Evolutionary conservation across 2,113 vertebrate species (phyloP), one percentile per base, ranked within the genome.

Genomic region (Semicossyphus pulcher): DNA sequence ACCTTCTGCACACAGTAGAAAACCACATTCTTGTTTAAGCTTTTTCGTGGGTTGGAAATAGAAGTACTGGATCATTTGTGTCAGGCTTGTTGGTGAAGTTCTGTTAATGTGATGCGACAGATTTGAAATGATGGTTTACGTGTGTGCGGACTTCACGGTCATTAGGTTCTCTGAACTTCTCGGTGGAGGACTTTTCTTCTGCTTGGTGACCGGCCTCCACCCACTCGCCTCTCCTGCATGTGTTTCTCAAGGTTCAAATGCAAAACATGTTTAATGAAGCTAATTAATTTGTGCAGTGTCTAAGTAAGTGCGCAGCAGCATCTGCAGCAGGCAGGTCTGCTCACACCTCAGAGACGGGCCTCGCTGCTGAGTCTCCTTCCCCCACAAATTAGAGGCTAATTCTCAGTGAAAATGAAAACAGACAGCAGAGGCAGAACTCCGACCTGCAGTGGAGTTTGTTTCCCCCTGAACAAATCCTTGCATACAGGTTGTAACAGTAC

Each of bases 261-360:
- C 67, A 80, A 67, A 88, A 68, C 74, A 54, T 81, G 68, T 81
- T 80, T 90, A 84, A 87, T 88, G 78, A 78, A 87, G 84, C 67
- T 85, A 83, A 91, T 89, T 86, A 61, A 88, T 81, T 66, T 81
- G 72, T 68, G 53, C 72, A 53, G 59, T 65, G 67, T 76, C 70
- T 85, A 86, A 91, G 89, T 82, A 81, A 47, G 74, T 70, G 54
- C 10, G 41, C 26, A 42, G 56, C 16, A 67, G 77, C 66, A 80
- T 85, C 71, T 86, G 76, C 47, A 74, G 34, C 53, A 45, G 59
- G 45, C 42, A 28, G 79, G 54, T 68, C 45, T 25, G 64, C 61
- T 47, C 52, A 21, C 49, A 56, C 57, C 60, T 49, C 16, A 4
- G 87, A 80, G 54, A 58, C 36, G 4, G 28, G 57, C 29, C 54